Evolutionary conservation across 2,888 invertebrate genomes (phyloP), one percentile per base, ranked within the genome.

Genomic region (Homarus gammarus): DNA sequence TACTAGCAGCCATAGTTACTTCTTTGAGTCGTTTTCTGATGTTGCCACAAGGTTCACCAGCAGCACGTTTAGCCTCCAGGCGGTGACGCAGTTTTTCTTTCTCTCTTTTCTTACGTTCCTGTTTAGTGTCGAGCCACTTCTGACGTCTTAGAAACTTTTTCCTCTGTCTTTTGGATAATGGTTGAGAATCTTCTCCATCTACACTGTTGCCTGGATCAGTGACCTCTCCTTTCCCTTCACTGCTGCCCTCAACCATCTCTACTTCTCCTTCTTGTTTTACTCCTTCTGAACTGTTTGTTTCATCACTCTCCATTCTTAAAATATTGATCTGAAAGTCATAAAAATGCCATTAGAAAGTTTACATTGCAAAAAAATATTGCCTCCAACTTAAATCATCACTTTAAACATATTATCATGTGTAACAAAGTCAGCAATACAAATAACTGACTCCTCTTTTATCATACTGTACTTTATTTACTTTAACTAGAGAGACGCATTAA

Each of bases 131-230:
- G 3, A 84, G 44, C 87, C 87, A 90, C 44, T 44, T 87, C 31
- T 87, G 70, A 78, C 49, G 64, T 49, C 83, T 90, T 15, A 73
- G 33, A 3, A 90, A 70, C 78, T 90, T 90, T 61, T 90, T 90
- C 84, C 27, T 36, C 40, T 90, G 90, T 27, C 87, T 70, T 64
- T 90, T 90, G 31, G 90, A 90, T 3, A 90, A 15, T 27, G 40
- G 18, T 10, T 49, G 31, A 31, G 78, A 18, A 44, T 70, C 79
- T 40, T 31, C 70, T 5, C 31, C 72, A 83, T 49, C 72, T n/a
- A 10, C 18, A 49, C 15, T 78, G 38, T 38, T 73, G 36, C 10
- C 1, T 36, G 36, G 22, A 38, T 73, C 73, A 36, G 5, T 12
- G 38, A 12, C 27, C 31, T 27, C 12, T 27, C 27, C 64, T 64